phyloP scores from a whole-genome alignment of 2,113 vertebrate species.

The Ophiodon elongatus region DNA sequence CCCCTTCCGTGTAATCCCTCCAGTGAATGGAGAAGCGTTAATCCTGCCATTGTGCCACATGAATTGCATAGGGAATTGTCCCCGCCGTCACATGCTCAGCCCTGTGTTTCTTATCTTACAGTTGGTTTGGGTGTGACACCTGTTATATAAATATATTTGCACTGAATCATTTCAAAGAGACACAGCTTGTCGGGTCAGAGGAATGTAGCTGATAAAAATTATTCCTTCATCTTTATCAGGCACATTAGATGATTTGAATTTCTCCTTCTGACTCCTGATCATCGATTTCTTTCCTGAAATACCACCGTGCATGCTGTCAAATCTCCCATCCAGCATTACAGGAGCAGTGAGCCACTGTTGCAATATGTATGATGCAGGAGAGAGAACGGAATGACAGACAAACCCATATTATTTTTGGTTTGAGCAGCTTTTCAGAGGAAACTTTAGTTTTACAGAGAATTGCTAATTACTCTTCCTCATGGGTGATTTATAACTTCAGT shows the following conservation, averaged over 20 bases:
- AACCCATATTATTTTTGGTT: conserved; percentile 7
- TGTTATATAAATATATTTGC: conserved; percentile 25
- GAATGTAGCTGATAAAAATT: neutral
- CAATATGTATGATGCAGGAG: neutral
- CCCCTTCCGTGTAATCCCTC: conserved; percentile 72
- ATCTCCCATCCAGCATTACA: neutral
- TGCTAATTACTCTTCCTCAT: conserved; percentile 7
- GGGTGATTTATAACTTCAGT: conserved; percentile 9
- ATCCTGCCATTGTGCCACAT: conserved; percentile 60
- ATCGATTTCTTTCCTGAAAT: neutral
- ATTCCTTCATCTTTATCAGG: conserved; percentile 2
- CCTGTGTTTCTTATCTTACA: conserved; percentile 21
- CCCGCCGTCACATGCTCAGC: conserved; percentile 47
- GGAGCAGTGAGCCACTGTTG: neutral
- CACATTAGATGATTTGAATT: neutral
- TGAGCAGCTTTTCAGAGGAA: neutral
- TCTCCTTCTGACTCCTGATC: conserved; percentile 1
- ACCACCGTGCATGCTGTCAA: neutral
- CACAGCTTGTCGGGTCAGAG: neutral
- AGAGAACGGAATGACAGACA: conserved; percentile 9
- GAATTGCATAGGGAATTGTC: conserved; percentile 43
- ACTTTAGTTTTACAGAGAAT: neutral
- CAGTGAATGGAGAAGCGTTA: conserved; percentile 46
- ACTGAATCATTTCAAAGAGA: neutral
- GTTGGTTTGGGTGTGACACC: neutral